Conservation (phyloP, 2,113 vertebrate genomes). For the Epinephelus cyanopodus region DNA sequence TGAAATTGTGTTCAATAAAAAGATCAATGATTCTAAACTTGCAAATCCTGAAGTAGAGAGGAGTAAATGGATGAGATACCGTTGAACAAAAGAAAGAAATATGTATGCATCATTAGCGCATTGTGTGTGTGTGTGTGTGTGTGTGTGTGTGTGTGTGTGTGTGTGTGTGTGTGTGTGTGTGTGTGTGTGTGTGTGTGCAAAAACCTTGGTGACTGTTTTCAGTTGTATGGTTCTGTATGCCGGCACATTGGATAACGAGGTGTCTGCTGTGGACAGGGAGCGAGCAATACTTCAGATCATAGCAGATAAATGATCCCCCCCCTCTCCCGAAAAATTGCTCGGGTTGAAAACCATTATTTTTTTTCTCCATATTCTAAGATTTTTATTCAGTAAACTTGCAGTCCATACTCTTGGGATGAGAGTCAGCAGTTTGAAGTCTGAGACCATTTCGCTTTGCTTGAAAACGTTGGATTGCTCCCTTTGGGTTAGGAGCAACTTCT, state of each 20-base stretch:
- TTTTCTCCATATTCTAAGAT: not conserved
- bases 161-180: too few relatives aligned
- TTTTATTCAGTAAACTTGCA: not conserved
- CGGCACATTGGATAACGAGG: not conserved
- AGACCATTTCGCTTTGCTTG: not conserved
- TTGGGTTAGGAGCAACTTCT: not conserved
- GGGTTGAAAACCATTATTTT: not conserved
- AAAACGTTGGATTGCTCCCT: not conserved
- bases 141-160: too few relatives aligned
- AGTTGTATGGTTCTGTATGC: not conserved
- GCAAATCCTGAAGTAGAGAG: constrained; percentile 20
- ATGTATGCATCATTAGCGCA: constrained; percentile 28
- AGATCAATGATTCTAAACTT: constrained; percentile 11
- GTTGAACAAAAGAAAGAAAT: constrained; percentile 7
- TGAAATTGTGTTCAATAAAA: constrained; percentile 20
- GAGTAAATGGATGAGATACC: not conserved
- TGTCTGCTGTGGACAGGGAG: constrained; percentile 1
- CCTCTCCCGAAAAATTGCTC: not conserved
- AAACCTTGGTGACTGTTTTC: constrained; percentile 10
- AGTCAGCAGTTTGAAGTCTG: not conserved
- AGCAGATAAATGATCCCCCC: not conserved
- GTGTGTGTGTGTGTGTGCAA: not conserved
- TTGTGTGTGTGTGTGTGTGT: not conserved
- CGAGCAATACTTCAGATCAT: not conserved
- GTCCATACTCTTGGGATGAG: not conserved